Base-by-base conservation (phyloP, 2,888 invertebrate genomes). In the Spodoptera exigua region DNA sequence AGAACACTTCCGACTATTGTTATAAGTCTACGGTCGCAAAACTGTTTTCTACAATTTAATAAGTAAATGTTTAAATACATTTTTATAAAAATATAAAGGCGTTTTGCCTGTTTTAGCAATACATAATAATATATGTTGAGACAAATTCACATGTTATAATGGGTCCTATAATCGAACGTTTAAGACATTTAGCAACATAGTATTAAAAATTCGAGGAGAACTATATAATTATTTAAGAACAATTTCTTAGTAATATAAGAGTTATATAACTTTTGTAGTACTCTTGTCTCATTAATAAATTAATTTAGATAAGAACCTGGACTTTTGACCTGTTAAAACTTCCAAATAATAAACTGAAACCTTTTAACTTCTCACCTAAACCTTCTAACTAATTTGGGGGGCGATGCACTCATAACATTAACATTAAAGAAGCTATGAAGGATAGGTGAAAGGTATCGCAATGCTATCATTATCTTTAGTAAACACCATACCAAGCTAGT, bases 241-340 rank as follows among this genome's bases (percentile, higher is more conserved):
- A 82, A 77, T 70, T 71, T 73, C 63, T 64, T 76, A 66, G 27
- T 77, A 71, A 52, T 63, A 52, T 82, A 81, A 78, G 75, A 71
- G 64, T 72, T 79, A 62, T 77, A 64, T 77, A 76, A 74, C 69
- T 70, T 74, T 76, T 70, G 62, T 74, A 71, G 77, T 70, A 75
- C 75, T 76, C 70, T 17, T 73, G 66, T 70, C 73, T 73, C 77
- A 77, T 79, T 71, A 83, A 78, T 82, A 83, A 83, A 80, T 74
- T 77, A 78, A 76, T 75, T 76, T 74, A 63, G 64, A 67, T 70
- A 67, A 52, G 51, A 68, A 45, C 58, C 36, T 58, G 13, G 11
- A 11, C 14, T 65, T 65, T 69, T 44, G 2, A 16, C 1, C 27
- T n/a, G 2, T 40, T n/a, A 36, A 36, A 35, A 17, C 17, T 12